Conservation (phyloP, 2,888 invertebrate species). For the Apamea anceps region DNA sequence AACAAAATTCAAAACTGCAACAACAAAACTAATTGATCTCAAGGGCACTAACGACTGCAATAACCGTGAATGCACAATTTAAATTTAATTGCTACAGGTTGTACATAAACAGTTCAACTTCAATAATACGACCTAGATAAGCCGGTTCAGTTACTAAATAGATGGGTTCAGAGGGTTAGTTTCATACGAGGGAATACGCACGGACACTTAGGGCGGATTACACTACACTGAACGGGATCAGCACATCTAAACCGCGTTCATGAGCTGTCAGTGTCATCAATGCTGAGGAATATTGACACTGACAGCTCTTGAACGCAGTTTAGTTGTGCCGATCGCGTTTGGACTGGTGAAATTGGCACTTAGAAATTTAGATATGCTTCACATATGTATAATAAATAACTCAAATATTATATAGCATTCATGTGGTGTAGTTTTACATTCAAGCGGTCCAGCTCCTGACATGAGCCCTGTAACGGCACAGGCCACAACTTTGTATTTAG, state of each 20-base stretch:
- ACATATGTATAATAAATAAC: background rate
- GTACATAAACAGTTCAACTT: slow-evolving; percentile 71
- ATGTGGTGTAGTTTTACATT: background rate
- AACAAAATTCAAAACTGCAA: background rate
- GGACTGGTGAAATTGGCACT: background rate
- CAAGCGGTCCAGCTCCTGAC: background rate
- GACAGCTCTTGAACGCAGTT: background rate
- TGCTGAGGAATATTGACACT: background rate
- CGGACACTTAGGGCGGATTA: background rate
- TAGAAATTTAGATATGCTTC: background rate
- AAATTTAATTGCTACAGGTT: slow-evolving; percentile 65
- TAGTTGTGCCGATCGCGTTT: background rate
- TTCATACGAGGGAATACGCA: background rate
- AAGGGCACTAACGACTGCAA: slow-evolving; percentile 48
- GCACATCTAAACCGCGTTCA: background rate
- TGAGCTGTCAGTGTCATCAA: background rate
- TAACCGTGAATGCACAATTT: slow-evolving; percentile 52
- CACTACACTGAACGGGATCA: background rate
- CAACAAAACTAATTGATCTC: slow-evolving; percentile 15
- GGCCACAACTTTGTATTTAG: background rate
- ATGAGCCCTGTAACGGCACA: background rate
- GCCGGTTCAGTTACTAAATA: slow-evolving; percentile 56
- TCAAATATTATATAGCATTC: background rate
- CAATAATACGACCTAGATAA: slow-evolving; percentile 74
- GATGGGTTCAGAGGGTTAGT: slow-evolving; percentile 7